Conservation (phyloP, 2,888 invertebrate species). For the Thera obeliscata region DNA sequence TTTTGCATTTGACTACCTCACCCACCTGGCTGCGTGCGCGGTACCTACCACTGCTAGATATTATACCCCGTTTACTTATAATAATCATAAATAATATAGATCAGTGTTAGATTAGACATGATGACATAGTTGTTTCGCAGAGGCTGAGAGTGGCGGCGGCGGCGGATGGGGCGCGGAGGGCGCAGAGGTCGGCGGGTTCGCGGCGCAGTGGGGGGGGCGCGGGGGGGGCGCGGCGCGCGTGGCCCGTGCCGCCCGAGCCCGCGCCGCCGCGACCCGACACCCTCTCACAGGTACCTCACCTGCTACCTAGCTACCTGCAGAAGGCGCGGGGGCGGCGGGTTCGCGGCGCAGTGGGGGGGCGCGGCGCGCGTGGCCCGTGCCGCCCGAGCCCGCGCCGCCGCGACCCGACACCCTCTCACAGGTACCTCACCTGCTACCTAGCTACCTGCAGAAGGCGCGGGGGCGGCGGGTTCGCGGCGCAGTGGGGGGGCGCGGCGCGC, state of each 20-base stretch:
- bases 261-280: slow-evolving; percentile 38
- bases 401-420: slow-evolving; percentile 30
- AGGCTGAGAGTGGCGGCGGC: background rate
- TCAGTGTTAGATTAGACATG: no score
- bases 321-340: slow-evolving; percentile 36
- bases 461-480: slow-evolving; percentile 36
- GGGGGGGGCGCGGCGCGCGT: slow-evolving; percentile 64
- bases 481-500: slow-evolving; percentile 61
- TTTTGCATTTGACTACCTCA: no score
- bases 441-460: slow-evolving; percentile 26
- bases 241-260: slow-evolving; percentile 60
- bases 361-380: slow-evolving; percentile 73
- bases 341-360: slow-evolving; percentile 48
- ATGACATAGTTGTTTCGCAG: background rate
- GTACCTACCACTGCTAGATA: no score
- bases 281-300: no score
- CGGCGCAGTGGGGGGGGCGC: slow-evolving; percentile 38
- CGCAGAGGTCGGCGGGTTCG: slow-evolving; percentile 33
- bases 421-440: no score
- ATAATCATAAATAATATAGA: no score
- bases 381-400: slow-evolving; percentile 25
- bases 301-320: background rate
- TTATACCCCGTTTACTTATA: no score
- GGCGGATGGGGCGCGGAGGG: slow-evolving; percentile 31
- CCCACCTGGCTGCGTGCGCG: no score